Evolutionary conservation across 2,113 vertebrate species (phyloP), one percentile per base, ranked within the genome.

Genomic region (Microcebus lehilahytsara): DNA sequence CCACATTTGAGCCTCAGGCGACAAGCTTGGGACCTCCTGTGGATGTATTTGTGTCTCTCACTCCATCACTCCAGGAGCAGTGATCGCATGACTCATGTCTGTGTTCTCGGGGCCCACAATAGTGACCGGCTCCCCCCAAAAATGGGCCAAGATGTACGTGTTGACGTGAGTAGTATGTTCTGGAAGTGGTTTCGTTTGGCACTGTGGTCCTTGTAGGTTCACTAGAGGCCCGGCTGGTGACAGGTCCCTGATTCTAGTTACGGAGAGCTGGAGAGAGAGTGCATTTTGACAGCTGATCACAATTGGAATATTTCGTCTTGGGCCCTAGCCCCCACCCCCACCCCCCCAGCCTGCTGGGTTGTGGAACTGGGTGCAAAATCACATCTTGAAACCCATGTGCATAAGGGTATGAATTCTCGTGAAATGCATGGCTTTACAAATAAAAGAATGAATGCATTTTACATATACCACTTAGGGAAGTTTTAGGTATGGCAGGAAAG

Each of bases 201-300:
- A 46, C 23, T 78, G 27, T 93, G n/a, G 89, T 66, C 72, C 34
- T 5, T 34, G 17, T 69, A 60, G 56, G 80, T 77, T 96, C 69
- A 51, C 40, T 83, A 58, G 93, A 77, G 60, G 53, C 53, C 67
- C 27, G 62, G 77, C 66, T 92, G n/a, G 81, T 85, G 72, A 96
- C 32, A 91, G 62, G 30, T 67, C 32, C 77, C 78, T 13, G 74
- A 9, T 93, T 83, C 3, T 56, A 79, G 75, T 91, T 95, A 42
- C 30, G 78, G 64, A 34, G 72, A 93, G 56, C 78, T n/a, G 91
- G 77, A 77, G 49, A 94, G 51, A 87, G 40, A 42, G 37, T 78
- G 4, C 93, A 89, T 97, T 97, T 95, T 96, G 85, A 96, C 62
- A 95, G 69, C 87, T 92, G 91, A 94, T 95, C 40, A n/a, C 85